Evolutionary conservation across 2,113 vertebrate genomes (phyloP).

Genomic region (Machaerirhynchus nigripectus): DNA sequence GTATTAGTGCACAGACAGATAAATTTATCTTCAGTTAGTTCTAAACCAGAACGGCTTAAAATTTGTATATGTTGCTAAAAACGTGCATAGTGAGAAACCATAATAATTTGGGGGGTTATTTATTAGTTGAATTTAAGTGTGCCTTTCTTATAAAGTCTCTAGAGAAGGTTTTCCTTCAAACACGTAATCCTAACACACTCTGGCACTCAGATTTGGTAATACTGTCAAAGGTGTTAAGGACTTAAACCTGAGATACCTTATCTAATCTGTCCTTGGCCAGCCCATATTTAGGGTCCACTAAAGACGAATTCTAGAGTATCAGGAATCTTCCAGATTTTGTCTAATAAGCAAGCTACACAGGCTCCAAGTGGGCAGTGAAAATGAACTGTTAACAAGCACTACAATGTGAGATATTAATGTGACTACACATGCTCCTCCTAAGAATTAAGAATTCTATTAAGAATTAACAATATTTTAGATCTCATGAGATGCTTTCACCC

Average conservation of each 20-base stretch:
- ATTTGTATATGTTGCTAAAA: background rate
- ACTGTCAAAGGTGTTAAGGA: too few species aligned
- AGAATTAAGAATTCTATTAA: background rate
- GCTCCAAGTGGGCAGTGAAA: background rate
- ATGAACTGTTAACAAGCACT: fast-evolving
- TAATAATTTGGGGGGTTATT: background rate
- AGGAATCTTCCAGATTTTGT: background rate
- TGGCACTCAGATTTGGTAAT: background rate
- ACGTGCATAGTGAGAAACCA: background rate
- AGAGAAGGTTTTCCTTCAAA: background rate
- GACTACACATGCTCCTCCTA: background rate
- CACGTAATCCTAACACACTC: background rate
- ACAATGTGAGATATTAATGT: background rate
- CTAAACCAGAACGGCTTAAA: background rate
- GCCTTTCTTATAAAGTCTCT: background rate
- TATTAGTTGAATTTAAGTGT: background rate
- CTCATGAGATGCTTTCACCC: background rate
- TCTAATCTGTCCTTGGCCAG: background rate
- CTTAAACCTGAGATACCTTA: background rate
- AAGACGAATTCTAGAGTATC: background rate
- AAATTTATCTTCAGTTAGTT: background rate
- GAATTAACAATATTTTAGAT: background rate
- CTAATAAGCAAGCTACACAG: background rate
- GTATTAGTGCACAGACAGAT: background rate
- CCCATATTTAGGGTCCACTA: background rate